These are phyloP conservation scores for Idaea biselata DNA, from an alignment of 2,888 invertebrate genomes.

Conservation along the genomic window DNA sequence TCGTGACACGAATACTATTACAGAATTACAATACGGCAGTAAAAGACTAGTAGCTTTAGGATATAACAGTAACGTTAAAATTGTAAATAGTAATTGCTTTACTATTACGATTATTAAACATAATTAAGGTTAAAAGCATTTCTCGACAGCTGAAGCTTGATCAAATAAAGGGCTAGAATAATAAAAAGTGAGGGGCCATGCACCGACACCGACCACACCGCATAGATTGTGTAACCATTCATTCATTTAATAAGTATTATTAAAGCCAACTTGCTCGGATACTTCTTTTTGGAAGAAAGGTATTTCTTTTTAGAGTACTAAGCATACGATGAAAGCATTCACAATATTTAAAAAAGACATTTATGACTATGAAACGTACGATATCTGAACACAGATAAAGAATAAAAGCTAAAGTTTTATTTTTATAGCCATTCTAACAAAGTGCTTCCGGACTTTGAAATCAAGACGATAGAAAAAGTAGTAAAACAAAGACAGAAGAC, in stretches of 20 bases:
- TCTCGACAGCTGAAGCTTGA: constrained; percentile 25
- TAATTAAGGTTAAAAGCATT: constrained; percentile 42
- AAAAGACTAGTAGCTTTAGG: neutral
- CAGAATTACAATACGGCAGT: constrained; percentile 6
- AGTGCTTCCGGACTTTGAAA: constrained; percentile 45
- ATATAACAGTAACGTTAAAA: neutral
- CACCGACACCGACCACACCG: constrained; percentile 17
- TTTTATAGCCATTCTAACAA: constrained; percentile 48
- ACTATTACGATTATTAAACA: constrained; percentile 23
- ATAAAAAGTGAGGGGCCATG: constrained; percentile 24
- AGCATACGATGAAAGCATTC: neutral
- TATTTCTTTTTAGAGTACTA: neutral
- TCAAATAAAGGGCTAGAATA: constrained; percentile 26
- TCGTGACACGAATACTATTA: constrained; percentile 15
- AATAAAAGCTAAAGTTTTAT: constrained; percentile 26
- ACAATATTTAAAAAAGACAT: neutral
- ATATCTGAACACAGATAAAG: constrained; percentile 10
- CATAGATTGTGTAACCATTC: constrained; percentile 2
- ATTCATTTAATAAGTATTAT: neutral
- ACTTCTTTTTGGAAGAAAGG: neutral
- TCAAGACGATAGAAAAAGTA: constrained; percentile 34
- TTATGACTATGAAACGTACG: neutral
- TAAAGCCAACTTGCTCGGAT: neutral
- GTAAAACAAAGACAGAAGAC: constrained; percentile 22
- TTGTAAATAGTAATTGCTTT: constrained; percentile 23